phyloP scores from a whole-genome alignment of 2,888 invertebrate genomes.

The Cylloceria caligata region DNA sequence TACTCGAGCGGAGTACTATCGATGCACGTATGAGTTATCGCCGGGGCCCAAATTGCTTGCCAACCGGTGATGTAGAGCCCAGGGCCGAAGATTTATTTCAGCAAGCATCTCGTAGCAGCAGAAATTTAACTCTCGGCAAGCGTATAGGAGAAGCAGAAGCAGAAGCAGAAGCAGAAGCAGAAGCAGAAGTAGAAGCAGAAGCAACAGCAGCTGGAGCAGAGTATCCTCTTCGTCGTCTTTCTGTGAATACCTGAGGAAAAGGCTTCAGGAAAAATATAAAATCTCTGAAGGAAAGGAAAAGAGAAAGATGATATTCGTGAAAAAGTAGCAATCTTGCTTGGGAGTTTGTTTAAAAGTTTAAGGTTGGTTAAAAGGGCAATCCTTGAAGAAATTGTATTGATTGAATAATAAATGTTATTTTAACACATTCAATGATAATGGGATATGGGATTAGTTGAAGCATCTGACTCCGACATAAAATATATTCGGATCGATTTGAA shows the following conservation, averaged over 20 bases:
- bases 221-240: constrained; percentile 53
- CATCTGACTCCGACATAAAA: no score
- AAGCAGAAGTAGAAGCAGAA: constrained; percentile 70
- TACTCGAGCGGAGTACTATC: constrained; percentile 77
- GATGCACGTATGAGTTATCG: constrained; percentile 84
- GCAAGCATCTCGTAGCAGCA: constrained; percentile 66
- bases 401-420: not conserved
- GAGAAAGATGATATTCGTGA: not conserved
- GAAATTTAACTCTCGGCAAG: constrained; percentile 59
- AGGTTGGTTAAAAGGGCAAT: not conserved
- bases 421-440: not conserved
- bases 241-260: constrained; percentile 35
- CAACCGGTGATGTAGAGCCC: constrained; percentile 84
- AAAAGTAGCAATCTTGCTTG: constrained; percentile 26
- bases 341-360: constrained; percentile 14
- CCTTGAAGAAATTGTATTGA: not conserved
- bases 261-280: constrained; percentile 14
- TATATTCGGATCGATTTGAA: no score
- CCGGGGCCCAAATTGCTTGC: constrained; percentile 84
- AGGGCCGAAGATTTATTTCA: constrained; percentile 82
- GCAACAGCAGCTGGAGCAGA: no score
- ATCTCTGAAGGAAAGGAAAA: not conserved
- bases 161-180: constrained; percentile 65
- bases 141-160: constrained; percentile 67
- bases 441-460: no score